Evolutionary conservation across 1,140 invertebrate species (phyloP).

Genomic region (Brachionus angularis): DNA sequence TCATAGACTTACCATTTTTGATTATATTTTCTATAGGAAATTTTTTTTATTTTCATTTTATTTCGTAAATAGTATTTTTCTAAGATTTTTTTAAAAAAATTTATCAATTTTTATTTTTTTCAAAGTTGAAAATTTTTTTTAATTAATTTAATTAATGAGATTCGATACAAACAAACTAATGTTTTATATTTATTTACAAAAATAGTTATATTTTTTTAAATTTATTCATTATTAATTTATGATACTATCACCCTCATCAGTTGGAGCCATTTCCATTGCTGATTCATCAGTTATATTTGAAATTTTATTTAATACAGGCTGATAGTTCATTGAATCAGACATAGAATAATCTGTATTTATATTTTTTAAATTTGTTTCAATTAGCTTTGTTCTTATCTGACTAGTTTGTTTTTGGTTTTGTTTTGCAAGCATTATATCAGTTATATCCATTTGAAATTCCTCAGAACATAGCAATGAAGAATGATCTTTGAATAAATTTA

Average conservation of each 20-base stretch:
- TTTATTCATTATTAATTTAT: too few species aligned
- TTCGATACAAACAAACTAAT: too few species aligned
- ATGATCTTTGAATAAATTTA: conserved; percentile 20
- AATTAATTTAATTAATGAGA: too few species aligned
- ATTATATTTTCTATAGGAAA: too few species aligned
- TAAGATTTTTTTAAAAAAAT: too few species aligned
- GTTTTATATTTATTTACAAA: too few species aligned
- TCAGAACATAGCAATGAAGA: neutral
- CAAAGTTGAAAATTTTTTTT: too few species aligned
- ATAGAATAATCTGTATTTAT: conserved; percentile 5
- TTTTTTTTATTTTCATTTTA: too few species aligned
- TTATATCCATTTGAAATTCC: conserved; percentile 38
- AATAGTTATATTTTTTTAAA: too few species aligned
- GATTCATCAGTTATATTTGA: conserved; percentile 18
- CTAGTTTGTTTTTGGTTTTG: neutral
- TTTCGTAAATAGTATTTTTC: too few species aligned
- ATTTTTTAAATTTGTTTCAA: neutral
- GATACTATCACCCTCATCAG: conserved; percentile 1
- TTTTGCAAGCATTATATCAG: conserved; percentile 19
- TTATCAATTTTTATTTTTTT: too few species aligned
- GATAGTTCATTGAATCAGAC: conserved; percentile 9
- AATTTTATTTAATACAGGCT: neutral
- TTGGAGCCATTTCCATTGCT: conserved; percentile 2
- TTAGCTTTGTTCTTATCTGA: neutral
- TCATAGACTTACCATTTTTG: too few species aligned